Base-by-base conservation (phyloP, 37 sponge, comb jelly and placozoan species). In the Spongilla lacustris region DNA sequence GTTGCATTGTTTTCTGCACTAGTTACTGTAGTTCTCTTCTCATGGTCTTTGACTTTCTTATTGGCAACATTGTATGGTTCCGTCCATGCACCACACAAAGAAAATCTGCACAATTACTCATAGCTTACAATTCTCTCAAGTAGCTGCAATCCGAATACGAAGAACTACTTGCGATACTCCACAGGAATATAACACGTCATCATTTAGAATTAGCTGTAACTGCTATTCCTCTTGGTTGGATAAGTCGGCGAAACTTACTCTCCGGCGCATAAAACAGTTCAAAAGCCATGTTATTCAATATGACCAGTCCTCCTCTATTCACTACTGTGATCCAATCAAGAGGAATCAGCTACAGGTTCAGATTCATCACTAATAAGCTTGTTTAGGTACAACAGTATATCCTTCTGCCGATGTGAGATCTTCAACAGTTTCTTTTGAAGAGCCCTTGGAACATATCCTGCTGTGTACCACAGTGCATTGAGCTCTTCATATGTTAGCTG, bases 221-320 rank as follows among this genome's bases (percentile, higher is more conserved):
- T 21, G 17, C 21, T 23, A 80, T 30, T 35, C 68, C 31, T 3
- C 35, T 35, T 29, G 34, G 35, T 28, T 66, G 69, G 5, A 80
- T 19, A 33, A 68, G 81, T 27, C 11, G 28, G 32, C 69, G 69
- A 3, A 80, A 24, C 68, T 67, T 35, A 66, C 4, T 17, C 9
- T 80, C 81, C 81, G 68, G 66, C 10, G 81, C 36, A 2, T 37
- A 2, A 69, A 80, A 80, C 5, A 66, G 2, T 24, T 66, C 68
- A 32, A 50, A 79, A 4, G 81, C 36, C 32, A 35, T 67, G 36
- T 80, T 68, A 36, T 80, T 80, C 2, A 80, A 33, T 11, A 33
- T 68, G 10, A 36, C 35, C n/a, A 80, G 69, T 19, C 81, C 81
- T 66, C 81, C 81, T 24, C 81, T 35, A 68, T 80, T 35, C 21